Percentiles rank a stretch among this genome's conserved stretches.
Conservation (phyloP, 2,888 invertebrate species). For the Cephalotes varians region DNA sequence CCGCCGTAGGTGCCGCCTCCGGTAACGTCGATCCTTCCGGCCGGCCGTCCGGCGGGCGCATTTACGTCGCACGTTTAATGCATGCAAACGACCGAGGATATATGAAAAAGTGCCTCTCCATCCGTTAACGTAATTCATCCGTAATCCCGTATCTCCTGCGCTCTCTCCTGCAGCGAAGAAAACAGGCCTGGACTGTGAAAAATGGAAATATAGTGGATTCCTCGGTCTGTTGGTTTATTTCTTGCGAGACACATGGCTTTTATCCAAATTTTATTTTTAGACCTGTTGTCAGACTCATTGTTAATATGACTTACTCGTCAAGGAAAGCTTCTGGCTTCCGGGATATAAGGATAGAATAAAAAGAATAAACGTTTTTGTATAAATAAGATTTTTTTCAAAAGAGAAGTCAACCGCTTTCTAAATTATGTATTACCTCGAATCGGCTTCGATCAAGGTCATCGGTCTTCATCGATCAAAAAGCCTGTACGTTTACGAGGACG, state of each 20-base stretch:
- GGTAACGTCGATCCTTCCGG: slow-evolving; percentile 47
- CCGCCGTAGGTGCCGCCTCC: slow-evolving; percentile 37
- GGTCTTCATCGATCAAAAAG: slow-evolving; percentile 8
- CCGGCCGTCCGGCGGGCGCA: slow-evolving; percentile 31
- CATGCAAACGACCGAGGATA: slow-evolving; percentile 43
- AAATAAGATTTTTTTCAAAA: background rate
- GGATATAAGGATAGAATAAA: background rate
- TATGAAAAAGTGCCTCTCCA: slow-evolving; percentile 36
- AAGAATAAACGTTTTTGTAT: background rate
- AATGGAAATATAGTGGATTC: background rate
- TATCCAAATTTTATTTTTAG: too few species aligned
- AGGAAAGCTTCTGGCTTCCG: background rate
- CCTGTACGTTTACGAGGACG: background rate
- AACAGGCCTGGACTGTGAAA: background rate
- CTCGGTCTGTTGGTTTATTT: background rate
- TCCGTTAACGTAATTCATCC: slow-evolving; percentile 40
- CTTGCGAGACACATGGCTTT: background rate
- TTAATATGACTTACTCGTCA: background rate
- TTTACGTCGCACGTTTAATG: slow-evolving; percentile 32
- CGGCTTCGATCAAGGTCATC: background rate
- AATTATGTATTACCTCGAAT: background rate
- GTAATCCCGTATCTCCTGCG: slow-evolving; percentile 6
- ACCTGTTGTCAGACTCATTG: background rate
- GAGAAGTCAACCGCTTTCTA: slow-evolving; percentile 2
- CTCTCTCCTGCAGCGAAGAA: background rate